Conservation (phyloP, 92 coral and sea anemone species). For the Meandrina meandrites region DNA sequence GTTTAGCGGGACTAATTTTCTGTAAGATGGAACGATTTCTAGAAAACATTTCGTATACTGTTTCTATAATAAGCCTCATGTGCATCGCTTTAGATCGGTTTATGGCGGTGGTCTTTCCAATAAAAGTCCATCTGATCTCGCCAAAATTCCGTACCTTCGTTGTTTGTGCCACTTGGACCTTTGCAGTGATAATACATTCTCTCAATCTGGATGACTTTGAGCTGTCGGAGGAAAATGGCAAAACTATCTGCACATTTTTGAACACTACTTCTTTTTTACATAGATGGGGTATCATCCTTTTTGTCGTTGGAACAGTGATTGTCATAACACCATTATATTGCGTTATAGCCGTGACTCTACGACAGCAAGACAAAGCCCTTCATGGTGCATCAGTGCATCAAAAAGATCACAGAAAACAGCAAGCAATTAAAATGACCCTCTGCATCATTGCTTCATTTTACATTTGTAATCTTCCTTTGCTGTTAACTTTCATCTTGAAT, state of each 20-base stretch:
- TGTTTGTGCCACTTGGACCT: slow-evolving; percentile 1
- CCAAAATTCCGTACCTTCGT: neutral
- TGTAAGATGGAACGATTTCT: neutral
- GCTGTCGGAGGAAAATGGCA: neutral
- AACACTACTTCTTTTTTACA: neutral
- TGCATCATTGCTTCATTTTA: slow-evolving; percentile 9
- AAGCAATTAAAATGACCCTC: neutral
- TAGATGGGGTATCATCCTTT: neutral
- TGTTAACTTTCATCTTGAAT: too few species aligned
- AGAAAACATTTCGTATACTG: neutral
- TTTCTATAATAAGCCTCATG: neutral
- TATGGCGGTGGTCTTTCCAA: slow-evolving; percentile 17
- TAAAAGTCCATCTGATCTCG: neutral
- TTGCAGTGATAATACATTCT: neutral
- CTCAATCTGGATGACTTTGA: neutral
- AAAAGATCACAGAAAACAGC: neutral
- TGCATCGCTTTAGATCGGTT: slow-evolving; percentile 17
- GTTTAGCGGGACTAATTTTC: neutral
- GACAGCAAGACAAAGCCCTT: neutral
- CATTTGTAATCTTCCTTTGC: neutral
- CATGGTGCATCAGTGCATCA: neutral
- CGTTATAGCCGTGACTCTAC: neutral
- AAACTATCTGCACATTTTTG: neutral
- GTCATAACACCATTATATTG: neutral
- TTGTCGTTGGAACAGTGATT: neutral